These are phyloP conservation scores for Euplexia lucipara DNA, from an alignment of 2,888 invertebrate species.

Conservation along the genomic window DNA sequence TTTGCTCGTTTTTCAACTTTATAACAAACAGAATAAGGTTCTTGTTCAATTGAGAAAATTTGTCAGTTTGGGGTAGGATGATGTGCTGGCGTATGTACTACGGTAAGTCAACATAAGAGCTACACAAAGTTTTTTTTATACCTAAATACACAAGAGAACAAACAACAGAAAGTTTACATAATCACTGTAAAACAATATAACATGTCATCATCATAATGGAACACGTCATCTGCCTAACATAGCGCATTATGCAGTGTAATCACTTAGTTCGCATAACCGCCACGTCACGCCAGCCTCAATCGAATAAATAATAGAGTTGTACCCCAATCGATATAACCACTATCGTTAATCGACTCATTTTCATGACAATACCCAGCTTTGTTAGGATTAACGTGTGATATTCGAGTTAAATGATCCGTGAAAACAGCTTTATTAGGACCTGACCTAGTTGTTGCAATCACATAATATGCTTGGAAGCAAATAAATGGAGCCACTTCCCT, in stretches of 20 bases:
- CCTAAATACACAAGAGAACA: constrained; percentile 2
- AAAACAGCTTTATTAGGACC: constrained; percentile 12
- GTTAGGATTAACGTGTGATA: constrained; percentile 24
- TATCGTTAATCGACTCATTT: constrained; percentile 47
- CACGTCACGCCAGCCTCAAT: constrained; percentile 37
- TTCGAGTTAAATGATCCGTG: constrained; percentile 32
- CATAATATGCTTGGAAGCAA: no score
- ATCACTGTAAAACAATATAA: constrained; percentile 10
- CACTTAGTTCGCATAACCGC: constrained; percentile 54
- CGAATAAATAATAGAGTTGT: constrained; percentile 55
- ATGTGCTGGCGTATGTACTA: no score
- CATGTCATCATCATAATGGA: constrained; percentile 48
- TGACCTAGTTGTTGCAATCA: constrained; percentile 8
- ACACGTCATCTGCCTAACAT: constrained; percentile 23
- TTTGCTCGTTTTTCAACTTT: no score
- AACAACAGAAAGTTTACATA: constrained; percentile 15
- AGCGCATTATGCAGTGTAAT: constrained; percentile 55
- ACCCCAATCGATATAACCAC: constrained; percentile 44
- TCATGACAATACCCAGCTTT: constrained; percentile 31
- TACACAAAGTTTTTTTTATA: no score
- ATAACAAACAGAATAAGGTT: no score
- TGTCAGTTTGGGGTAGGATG: no score
- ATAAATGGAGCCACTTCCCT: no score
- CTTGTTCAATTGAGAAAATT: no score
- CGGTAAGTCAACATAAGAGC: no score